A percentile compares a stretch with the other conserved stretches of the same genome.
Evolutionary conservation across 2,797 vertebrate species (phyloP).

Genomic region (Ataeniobius toweri): DNA sequence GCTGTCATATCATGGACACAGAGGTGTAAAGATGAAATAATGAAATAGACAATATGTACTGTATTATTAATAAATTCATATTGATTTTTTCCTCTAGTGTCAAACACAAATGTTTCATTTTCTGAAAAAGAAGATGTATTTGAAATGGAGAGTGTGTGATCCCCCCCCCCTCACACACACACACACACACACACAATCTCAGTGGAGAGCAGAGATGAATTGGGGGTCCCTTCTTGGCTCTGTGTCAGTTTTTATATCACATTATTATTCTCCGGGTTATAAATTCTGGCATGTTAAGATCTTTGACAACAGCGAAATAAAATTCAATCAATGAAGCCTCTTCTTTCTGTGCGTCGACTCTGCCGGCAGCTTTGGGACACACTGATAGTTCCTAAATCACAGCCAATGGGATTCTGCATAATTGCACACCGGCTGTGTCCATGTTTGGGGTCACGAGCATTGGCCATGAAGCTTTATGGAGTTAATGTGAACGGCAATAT

Average conservation of each 20-base stretch:
- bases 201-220: slow-evolving; percentile 55
- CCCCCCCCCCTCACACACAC: slow-evolving; percentile 20
- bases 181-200: slow-evolving; percentile 11
- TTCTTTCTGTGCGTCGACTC: slow-evolving; percentile 47
- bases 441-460: slow-evolving; percentile 37
- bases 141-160: slow-evolving; percentile 49
- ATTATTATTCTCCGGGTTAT: slow-evolving; percentile 85
- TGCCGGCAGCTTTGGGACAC: slow-evolving; percentile 42
- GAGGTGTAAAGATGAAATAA: slow-evolving; percentile 57
- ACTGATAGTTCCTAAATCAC: slow-evolving; percentile 81
- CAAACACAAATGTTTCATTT: slow-evolving; percentile 79
- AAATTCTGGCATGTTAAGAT: slow-evolving; percentile 87
- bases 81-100: slow-evolving; percentile 74
- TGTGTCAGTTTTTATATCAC: slow-evolving; percentile 86
- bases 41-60: slow-evolving; percentile 59
- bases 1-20: slow-evolving; percentile 25
- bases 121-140: slow-evolving; percentile 62
- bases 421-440: slow-evolving; percentile 65
- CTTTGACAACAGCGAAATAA: slow-evolving; percentile 84
- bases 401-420: slow-evolving; percentile 79
- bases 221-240: slow-evolving; percentile 59
- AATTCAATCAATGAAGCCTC: slow-evolving; percentile 84
- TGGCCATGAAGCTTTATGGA: slow-evolving; percentile 59
- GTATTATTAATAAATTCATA: slow-evolving; percentile 70
- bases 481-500: slow-evolving; percentile 63